Conservation (phyloP, 2,888 invertebrate species). For the Spisula subtruncata region DNA sequence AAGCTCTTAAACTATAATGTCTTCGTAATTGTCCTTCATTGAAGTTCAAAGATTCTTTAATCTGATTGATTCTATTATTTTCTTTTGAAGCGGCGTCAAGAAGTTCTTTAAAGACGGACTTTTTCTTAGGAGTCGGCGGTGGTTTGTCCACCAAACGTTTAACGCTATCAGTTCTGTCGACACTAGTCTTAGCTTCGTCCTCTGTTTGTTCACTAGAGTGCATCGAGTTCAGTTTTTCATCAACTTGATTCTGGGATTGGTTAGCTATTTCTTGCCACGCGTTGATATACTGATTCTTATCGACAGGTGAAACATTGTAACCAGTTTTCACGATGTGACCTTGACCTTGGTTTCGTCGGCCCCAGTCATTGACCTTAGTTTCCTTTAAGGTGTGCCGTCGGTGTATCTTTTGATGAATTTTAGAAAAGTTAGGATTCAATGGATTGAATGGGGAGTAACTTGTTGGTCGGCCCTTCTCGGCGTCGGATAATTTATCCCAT, state of each 20-base stretch:
- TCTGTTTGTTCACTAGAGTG: not conserved
- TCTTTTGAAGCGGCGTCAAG: constrained; percentile 61
- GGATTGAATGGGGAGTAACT: constrained; percentile 46
- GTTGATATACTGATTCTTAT: constrained; percentile 37
- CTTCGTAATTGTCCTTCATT: not conserved
- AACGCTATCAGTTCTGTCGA: not conserved
- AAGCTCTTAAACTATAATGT: constrained; percentile 26
- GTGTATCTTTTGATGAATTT: constrained; percentile 51
- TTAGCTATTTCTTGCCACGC: constrained; percentile 26
- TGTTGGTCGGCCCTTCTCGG: constrained; percentile 26
- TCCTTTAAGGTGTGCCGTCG: constrained; percentile 44
- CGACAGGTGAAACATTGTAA: not conserved
- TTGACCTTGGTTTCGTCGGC: not conserved
- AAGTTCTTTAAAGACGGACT: constrained; percentile 57
- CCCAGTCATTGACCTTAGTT: constrained; percentile 21
- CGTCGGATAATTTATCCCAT: constrained; percentile 48
- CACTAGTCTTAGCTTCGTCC: not conserved
- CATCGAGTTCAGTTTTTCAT: not conserved
- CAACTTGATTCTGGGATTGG: constrained; percentile 1
- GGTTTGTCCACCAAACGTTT: constrained; percentile 46
- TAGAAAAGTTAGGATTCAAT: constrained; percentile 52
- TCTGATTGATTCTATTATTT: constrained; percentile 45
- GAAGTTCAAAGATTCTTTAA: constrained; percentile 56
- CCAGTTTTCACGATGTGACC: not conserved
- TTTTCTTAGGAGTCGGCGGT: constrained; percentile 44